Conservation (phyloP, 2,797 vertebrate species). For the Tadarida brasiliensis region DNA sequence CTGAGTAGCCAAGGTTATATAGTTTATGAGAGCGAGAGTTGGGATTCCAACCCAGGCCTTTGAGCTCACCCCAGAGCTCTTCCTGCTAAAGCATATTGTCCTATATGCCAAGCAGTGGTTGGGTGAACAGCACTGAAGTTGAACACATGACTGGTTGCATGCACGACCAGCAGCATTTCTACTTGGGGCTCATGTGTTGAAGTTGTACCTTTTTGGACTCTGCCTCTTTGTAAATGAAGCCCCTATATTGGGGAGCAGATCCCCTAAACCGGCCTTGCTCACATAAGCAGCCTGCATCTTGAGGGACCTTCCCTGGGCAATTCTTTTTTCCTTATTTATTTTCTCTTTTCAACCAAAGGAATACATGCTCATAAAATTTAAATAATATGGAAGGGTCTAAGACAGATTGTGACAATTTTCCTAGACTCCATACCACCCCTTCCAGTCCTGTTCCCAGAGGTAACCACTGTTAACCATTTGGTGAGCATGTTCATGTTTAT, state of each 20-base stretch:
- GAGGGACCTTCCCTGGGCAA: neutral
- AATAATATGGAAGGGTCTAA: neutral
- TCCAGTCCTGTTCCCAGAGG: neutral
- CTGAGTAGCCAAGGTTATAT: neutral
- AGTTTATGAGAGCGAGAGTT: neutral
- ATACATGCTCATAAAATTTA: neutral
- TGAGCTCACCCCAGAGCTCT: neutral
- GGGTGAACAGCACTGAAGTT: neutral
- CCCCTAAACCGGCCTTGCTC: neutral
- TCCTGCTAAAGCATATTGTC: neutral
- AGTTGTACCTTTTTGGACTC: neutral
- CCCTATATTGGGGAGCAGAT: neutral
- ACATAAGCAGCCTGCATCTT: neutral
- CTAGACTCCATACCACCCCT: neutral
- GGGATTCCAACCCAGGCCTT: neutral
- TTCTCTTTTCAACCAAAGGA: conserved; percentile 29
- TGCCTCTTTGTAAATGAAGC: neutral
- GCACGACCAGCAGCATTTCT: neutral
- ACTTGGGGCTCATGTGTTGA: neutral
- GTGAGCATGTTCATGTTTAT: neutral
- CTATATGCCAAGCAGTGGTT: neutral
- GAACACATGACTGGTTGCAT: rapidly evolving
- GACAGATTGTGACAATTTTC: neutral
- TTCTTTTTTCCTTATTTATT: neutral
- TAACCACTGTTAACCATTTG: neutral